Evolutionary conservation across 2,797 vertebrate genomes (phyloP).

Genomic region (Heterohyrax brucei): DNA sequence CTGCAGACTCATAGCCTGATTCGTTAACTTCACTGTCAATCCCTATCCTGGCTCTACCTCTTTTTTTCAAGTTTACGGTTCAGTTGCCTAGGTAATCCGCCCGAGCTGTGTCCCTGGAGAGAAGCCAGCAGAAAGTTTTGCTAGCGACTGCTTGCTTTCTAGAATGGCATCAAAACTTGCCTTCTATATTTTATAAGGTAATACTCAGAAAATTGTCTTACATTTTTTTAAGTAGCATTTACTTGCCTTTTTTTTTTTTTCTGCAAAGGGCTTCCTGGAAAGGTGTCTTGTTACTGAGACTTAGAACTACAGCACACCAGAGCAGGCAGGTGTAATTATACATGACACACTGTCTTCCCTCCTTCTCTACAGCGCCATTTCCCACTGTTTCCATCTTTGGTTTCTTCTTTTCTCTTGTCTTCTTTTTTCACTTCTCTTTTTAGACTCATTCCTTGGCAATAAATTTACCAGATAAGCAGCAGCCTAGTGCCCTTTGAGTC

Average conservation of each 20-base stretch:
- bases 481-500: background rate
- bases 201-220: background rate
- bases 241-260: background rate
- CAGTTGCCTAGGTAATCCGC: conserved; percentile 87
- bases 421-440: background rate
- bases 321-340: background rate
- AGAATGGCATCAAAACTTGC: background rate
- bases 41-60: background rate
- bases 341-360: background rate
- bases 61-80: conserved; percentile 86
- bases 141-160: conserved; percentile 45
- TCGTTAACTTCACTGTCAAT: conserved; percentile 65
- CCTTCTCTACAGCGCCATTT: background rate
- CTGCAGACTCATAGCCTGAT: background rate
- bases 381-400: background rate
- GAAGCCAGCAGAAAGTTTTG: background rate
- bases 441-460: background rate
- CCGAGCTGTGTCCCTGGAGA: conserved; percentile 1
- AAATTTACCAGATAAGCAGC: background rate
- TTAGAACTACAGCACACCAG: background rate
- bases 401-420: background rate
- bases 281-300: background rate
- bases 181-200: background rate
- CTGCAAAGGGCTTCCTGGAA: rapidly evolving
- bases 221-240: background rate